A percentile compares a stretch with the other conserved stretches of the same genome.
These are phyloP conservation scores for Megaceryle maxima DNA, from an alignment of 2,113 vertebrate genomes.

Conservation along the genomic window DNA sequence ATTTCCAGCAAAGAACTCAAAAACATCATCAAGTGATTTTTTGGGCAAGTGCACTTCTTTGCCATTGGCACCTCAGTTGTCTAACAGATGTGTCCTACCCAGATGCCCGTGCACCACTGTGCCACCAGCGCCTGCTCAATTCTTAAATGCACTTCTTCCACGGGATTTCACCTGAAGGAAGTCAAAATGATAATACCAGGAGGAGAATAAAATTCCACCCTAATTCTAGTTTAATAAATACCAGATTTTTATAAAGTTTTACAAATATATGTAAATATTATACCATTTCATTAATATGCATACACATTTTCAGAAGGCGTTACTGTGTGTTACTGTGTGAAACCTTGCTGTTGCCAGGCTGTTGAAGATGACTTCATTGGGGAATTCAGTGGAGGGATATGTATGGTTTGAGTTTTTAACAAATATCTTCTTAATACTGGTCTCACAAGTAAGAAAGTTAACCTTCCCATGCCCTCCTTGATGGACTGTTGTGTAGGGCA, in stretches of 20 bases:
- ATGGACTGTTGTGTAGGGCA: not conserved
- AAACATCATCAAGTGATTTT: not conserved
- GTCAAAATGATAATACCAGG: not conserved
- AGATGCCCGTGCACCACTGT: not conserved
- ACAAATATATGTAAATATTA: not conserved
- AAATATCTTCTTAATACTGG: not conserved
- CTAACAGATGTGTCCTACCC: not conserved
- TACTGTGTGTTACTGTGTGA: not conserved
- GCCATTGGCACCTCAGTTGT: fast-evolving
- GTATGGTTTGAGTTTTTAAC: not conserved
- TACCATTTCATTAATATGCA: not conserved
- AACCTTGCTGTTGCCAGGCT: not conserved
- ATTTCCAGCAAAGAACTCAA: not conserved
- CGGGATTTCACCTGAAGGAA: not conserved
- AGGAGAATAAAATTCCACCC: not conserved
- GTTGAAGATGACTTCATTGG: not conserved
- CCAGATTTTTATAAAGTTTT: not conserved
- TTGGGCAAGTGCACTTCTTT: not conserved
- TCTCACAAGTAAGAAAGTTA: not conserved
- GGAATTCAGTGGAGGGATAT: not conserved
- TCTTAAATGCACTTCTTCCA: not conserved
- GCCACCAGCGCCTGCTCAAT: fast-evolving
- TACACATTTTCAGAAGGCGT: not conserved
- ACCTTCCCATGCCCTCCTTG: not conserved
- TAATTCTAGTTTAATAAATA: not conserved